Evolutionary conservation across 2,888 invertebrate genomes (phyloP), one percentile per base, ranked within the genome.

Genomic region (Sylvicola cinctus): DNA sequence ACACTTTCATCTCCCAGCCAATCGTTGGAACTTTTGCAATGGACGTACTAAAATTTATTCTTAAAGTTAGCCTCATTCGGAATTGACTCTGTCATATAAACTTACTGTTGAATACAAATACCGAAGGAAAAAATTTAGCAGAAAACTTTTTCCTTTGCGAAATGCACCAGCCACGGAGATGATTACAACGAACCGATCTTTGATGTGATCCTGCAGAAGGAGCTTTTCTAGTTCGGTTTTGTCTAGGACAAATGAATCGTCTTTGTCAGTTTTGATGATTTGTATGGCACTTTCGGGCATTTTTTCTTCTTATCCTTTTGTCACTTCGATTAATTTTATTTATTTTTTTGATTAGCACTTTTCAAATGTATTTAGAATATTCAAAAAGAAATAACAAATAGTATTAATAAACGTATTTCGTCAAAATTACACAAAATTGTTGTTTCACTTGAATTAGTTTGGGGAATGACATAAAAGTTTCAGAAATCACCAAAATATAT

Each of bases 141-240:
- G 16, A 33, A 27, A 32, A 12, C 32, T 32, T 20, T 32, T 32
- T 8, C 32, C 32, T 32, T 32, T 15, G 4, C 23, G 32, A 10
- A 32, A 32, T 20, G 32, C 32, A 20, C 32, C 32, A 10, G 32
- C 32, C 4, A 32, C 13, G 11, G 32, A 32, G 3, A 32, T 13
- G 5, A 32, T 14, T n/a, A 32, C 23, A 11, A 32, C 32, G 13
- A 16, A 10, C 3, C 12, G 32, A 20, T 32, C 13, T 20, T 32
- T 20, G 10, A 33, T 33, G 10, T 33, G 10, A 4, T 33, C 26
- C 3, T 16, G n/a, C 20, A 20, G 4, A 2, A 33, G 12, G 8
- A 33, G 14, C 10, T 16, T 7, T 14, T 7, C 11, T 25, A 25
- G 11, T 25, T 8, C 11, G 11, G 7, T 11, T 25, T 25, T 11